A percentile compares a stretch with the other conserved stretches of the same genome.
Evolutionary conservation across 1,140 invertebrate species (phyloP).

Genomic region (Platyscapa corneri): DNA sequence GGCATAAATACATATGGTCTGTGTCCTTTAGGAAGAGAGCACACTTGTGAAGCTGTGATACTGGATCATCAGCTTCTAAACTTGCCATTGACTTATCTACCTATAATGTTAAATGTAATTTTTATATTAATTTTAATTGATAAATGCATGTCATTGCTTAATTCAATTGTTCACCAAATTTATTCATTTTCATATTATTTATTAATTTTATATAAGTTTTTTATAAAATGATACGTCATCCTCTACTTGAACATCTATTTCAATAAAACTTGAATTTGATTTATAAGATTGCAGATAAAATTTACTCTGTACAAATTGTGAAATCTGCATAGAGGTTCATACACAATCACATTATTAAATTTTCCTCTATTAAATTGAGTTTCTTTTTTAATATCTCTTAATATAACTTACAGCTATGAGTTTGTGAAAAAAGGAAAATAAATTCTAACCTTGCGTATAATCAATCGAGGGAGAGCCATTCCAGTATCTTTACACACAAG

Average conservation of each 20-base stretch:
- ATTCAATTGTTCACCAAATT: background rate
- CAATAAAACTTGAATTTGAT: too few species aligned
- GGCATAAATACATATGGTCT: constrained; percentile 97
- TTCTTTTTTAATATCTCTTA: too few species aligned
- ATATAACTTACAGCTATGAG: background rate
- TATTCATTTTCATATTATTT: background rate
- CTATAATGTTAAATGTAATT: constrained; percentile 4
- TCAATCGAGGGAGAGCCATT: constrained; percentile 96
- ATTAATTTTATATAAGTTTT: too few species aligned
- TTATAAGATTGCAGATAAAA: too few species aligned
- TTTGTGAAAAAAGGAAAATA: background rate
- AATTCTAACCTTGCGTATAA: constrained; percentile 87
- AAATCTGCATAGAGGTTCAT: too few species aligned
- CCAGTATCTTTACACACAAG: constrained; percentile 98
- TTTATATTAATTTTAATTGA: background rate
- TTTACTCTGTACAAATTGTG: too few species aligned
- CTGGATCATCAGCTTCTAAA: constrained; percentile 98
- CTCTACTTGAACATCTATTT: too few species aligned
- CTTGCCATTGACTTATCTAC: constrained; percentile 99
- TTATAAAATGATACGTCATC: too few species aligned
- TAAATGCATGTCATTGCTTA: background rate
- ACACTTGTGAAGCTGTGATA: constrained; percentile 98
- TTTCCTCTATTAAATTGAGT: too few species aligned
- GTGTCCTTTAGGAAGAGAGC: constrained; percentile 99
- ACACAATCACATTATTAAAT: too few species aligned